A percentile compares a stretch with the other conserved stretches of the same genome.
Evolutionary conservation across 1,140 invertebrate genomes (phyloP).

Genomic region (Oedothorax gibbosus): DNA sequence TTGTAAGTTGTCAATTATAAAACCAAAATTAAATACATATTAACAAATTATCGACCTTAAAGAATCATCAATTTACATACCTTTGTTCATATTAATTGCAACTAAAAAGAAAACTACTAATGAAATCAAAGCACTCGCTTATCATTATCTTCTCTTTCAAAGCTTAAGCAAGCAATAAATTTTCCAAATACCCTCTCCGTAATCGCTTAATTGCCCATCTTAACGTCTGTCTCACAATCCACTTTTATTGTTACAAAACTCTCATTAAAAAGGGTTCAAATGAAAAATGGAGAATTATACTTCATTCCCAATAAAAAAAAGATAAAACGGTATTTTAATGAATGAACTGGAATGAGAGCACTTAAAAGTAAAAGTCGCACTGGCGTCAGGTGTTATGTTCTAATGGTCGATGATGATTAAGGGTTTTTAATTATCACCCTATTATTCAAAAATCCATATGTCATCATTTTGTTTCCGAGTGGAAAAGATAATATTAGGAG

Average conservation of each 20-base stretch:
- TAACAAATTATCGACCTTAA: background rate
- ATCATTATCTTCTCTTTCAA: conserved; percentile 14
- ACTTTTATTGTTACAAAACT: background rate
- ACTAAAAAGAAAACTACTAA: background rate
- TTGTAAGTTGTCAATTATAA: too few species aligned
- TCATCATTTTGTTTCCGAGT: background rate
- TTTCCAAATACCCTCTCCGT: conserved; percentile 6
- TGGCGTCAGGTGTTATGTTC: background rate
- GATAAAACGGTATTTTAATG: too few species aligned
- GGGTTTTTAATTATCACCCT: conserved; percentile 31
- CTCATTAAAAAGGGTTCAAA: too few species aligned
- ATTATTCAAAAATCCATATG: conserved; percentile 11
- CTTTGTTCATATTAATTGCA: conserved; percentile 17
- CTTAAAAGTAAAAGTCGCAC: too few species aligned
- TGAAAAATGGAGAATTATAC: too few species aligned
- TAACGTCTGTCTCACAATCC: conserved; percentile 5
- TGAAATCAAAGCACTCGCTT: conserved; percentile 28
- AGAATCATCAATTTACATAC: background rate
- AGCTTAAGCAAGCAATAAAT: conserved; percentile 32
- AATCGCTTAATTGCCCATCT: conserved; percentile 40
- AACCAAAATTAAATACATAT: background rate
- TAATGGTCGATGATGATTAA: background rate
- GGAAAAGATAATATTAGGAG: conserved; percentile 26
- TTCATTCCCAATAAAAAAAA: too few species aligned
- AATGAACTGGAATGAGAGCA: too few species aligned